A percentile compares a stretch with the other conserved stretches of the same genome.
These are phyloP conservation scores for Sphenopsis melanotis DNA, from an alignment of 2,797 vertebrate genomes.

Conservation along the genomic window DNA sequence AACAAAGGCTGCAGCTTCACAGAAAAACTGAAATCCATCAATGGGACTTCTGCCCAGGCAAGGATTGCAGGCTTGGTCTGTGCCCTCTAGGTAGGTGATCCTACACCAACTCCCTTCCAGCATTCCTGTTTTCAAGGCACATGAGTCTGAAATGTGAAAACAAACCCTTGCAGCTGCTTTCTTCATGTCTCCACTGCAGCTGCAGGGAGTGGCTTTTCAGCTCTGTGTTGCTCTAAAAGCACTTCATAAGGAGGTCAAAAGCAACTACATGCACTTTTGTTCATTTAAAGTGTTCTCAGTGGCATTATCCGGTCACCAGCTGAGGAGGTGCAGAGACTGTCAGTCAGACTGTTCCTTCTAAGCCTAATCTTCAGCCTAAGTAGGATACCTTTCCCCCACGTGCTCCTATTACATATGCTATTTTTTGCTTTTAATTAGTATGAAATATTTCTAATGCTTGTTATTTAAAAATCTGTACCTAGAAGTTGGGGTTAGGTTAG, in stretches of 20 bases:
- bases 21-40: not conserved
- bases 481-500: not conserved
- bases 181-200: slow-evolving; percentile 51
- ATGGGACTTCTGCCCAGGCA: not conserved
- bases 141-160: slow-evolving; percentile 31
- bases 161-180: slow-evolving; percentile 65
- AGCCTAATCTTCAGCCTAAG: not conserved
- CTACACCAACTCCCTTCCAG: not conserved
- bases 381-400: not conserved
- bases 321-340: slow-evolving; percentile 7
- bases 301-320: slow-evolving; percentile 51
- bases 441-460: not conserved
- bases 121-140: slow-evolving; percentile 20
- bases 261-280: slow-evolving; percentile 42
- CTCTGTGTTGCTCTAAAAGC: slow-evolving; percentile 64
- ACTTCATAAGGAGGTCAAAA: slow-evolving; percentile 66
- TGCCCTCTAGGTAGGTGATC: not conserved
- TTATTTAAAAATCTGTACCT: not conserved
- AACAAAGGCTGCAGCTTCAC: not conserved
- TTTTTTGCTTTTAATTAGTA: not conserved
- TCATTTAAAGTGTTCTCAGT: slow-evolving; percentile 59
- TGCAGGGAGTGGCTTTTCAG: slow-evolving; percentile 63
- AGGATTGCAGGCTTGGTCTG: not conserved
- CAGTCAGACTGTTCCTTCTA: not conserved
- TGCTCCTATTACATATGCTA: not conserved